These are phyloP conservation scores for Hypotaenidia philippensis DNA, from an alignment of 2,797 vertebrate genomes.

Conservation along the genomic window DNA sequence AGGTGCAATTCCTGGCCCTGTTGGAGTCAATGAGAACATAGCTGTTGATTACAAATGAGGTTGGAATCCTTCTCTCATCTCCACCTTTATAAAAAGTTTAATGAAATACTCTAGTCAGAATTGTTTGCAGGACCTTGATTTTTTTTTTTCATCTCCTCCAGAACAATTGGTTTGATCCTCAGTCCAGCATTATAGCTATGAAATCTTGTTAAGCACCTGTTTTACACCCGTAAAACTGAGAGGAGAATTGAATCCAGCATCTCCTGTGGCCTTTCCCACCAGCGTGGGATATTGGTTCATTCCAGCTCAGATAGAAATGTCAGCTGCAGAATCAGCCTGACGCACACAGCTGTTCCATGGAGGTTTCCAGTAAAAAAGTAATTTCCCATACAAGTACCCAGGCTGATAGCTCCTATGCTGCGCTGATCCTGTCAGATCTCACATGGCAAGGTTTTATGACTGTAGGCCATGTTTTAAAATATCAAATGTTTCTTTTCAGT, in stretches of 20 bases:
- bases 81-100: conserved; percentile 52
- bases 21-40: conserved; percentile 51
- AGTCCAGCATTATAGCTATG: neutral
- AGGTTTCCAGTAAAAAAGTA: conserved; percentile 67
- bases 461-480: conserved; percentile 49
- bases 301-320: conserved; percentile 67
- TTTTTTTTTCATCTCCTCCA: conserved; percentile 37
- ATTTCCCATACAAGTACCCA: conserved; percentile 60
- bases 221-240: conserved; percentile 49
- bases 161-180: conserved; percentile 42
- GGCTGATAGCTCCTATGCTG: conserved; percentile 7
- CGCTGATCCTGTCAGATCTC: conserved; percentile 44
- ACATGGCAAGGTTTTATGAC: conserved; percentile 43
- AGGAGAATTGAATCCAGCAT: conserved; percentile 61
- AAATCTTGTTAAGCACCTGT: conserved; percentile 37
- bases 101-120: conserved; percentile 40
- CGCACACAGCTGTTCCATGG: conserved; percentile 48
- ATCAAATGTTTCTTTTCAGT: conserved; percentile 37
- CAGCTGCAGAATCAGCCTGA: conserved; percentile 64
- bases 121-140: conserved; percentile 36
- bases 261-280: conserved; percentile 69
- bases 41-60: conserved; percentile 67
- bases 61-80: conserved; percentile 40
- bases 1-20: conserved; percentile 55
- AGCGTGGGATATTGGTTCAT: conserved; percentile 60